Conservation (phyloP, 1,140 invertebrate genomes). For the Drosophila varians region DNA sequence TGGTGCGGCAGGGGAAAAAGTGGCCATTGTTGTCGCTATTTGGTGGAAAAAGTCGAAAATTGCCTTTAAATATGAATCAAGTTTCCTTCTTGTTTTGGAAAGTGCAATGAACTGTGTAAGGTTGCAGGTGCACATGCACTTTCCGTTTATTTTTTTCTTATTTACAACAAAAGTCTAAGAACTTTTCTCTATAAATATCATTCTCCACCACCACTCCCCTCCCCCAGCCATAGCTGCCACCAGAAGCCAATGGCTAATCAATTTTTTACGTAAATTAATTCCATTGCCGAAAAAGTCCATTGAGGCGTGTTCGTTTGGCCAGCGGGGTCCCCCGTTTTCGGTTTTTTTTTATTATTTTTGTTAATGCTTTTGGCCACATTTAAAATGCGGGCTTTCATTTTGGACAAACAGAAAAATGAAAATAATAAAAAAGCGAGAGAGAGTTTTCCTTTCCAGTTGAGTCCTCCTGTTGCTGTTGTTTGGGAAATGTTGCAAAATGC, state of each 20-base stretch:
- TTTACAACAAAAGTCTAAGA: background rate
- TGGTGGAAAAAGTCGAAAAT: conserved; percentile 31
- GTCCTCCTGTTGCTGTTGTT: conserved; percentile 16
- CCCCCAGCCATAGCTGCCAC: too few species aligned
- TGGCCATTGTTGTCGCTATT: conserved; percentile 46
- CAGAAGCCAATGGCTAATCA: conserved; percentile 53
- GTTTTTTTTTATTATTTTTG: background rate
- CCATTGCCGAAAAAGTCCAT: conserved; percentile 83
- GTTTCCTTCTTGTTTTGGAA: background rate
- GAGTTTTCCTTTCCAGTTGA: conserved; percentile 26
- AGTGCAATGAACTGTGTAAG: background rate
- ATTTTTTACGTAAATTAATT: conserved; percentile 83
- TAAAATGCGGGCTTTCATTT: conserved; percentile 76
- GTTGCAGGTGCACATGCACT: background rate
- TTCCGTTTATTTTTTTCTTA: background rate
- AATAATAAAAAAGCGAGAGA: background rate
- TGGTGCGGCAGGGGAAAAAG: background rate
- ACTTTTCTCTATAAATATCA: background rate
- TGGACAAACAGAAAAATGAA: conserved; percentile 42
- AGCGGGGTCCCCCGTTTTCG: conserved; percentile 26
- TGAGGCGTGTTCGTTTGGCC: conserved; percentile 71
- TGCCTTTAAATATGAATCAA: conserved; percentile 73
- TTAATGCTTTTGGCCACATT: conserved; percentile 57
- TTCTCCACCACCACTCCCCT: too few species aligned
- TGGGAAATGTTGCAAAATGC: conserved; percentile 56